Evolutionary conservation across 2,888 invertebrate species (phyloP), one percentile per base, ranked within the genome.

Genomic region (Acleris laterana): DNA sequence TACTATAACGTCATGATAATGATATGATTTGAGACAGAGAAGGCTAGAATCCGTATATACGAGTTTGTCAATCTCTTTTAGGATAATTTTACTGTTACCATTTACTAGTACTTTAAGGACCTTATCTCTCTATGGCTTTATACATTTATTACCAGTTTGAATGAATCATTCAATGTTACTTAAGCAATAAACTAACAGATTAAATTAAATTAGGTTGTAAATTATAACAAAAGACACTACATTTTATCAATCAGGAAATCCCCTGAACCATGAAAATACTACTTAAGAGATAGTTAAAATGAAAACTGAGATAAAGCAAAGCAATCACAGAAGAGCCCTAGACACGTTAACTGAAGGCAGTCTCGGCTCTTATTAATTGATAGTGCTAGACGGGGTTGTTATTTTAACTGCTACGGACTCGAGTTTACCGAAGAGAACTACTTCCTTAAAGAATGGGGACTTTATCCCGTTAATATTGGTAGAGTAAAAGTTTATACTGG

Each of bases 261-360:
- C 44, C 11, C 11, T 13, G 13, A 9, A 38, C 38, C 11, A 4
- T 46, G 46, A 46, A 17, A 46, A 16, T 1, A 46, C 46, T 46
- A 13, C 46, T 46, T 46, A 46, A 17, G 46, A 46, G 17, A 46
- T 38, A 46, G n/a, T 46, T 17, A 46, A 38, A 17, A 16, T 46
- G 46, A 17, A 48, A 46, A 9, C 16, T 22, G 22, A 46, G 46
- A 44, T 19, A 62, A 32, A 28, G 62, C 53, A 60, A 25, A 49
- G 59, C 64, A 59, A 64, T 64, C 53, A 64, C 59, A 64, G 52
- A 60, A 55, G 53, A 44, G 55, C 53, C 53, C 49, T 38, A 49
- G 63, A 19, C 59, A 53, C 32, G 48, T 64, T 48, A 48, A 64
- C 64, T 44, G 53, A 28, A 17, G 53, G 42, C 20, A 59, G 59